phyloP scores from a whole-genome alignment of 2,113 vertebrate genomes.

The Columbina picui region DNA sequence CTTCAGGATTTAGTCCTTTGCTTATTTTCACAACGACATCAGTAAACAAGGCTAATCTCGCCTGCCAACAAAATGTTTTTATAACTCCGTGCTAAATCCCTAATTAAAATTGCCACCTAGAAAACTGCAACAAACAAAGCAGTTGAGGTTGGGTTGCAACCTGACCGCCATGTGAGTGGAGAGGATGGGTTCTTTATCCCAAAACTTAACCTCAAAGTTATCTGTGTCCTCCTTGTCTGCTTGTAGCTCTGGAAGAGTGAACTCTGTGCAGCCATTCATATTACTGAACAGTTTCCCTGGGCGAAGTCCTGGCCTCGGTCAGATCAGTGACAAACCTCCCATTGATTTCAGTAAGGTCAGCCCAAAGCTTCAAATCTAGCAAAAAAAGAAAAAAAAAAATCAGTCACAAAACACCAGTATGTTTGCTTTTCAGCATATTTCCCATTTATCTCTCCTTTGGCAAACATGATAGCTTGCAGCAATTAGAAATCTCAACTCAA shows the following conservation, averaged over 20 bases:
- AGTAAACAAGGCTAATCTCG: background rate
- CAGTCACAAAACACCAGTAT: background rate
- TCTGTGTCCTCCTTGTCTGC: background rate
- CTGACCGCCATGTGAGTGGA: background rate
- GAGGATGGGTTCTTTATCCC: background rate
- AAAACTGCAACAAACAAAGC: slow-evolving; percentile 11
- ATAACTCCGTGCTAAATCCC: slow-evolving; percentile 6
- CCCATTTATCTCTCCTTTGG: background rate
- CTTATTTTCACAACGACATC: background rate
- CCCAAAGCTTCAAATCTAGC: background rate
- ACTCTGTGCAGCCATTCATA: background rate
- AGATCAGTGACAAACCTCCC: background rate
- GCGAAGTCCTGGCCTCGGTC: background rate
- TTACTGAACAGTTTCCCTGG: fast-evolving
- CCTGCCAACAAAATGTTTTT: slow-evolving; percentile 20
- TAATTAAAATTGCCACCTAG: background rate
- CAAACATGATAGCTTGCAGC: background rate
- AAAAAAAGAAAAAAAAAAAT: background rate
- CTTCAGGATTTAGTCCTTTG: slow-evolving; percentile 1
- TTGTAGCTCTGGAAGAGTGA: background rate
- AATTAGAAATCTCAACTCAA: background rate
- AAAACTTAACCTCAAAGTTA: background rate
- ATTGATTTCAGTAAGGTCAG: background rate
- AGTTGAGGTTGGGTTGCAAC: background rate
- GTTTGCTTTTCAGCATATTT: background rate